These are phyloP conservation scores for Ctenopoma kingsleyae DNA, from an alignment of 2,797 vertebrate genomes.

Conservation along the genomic window DNA sequence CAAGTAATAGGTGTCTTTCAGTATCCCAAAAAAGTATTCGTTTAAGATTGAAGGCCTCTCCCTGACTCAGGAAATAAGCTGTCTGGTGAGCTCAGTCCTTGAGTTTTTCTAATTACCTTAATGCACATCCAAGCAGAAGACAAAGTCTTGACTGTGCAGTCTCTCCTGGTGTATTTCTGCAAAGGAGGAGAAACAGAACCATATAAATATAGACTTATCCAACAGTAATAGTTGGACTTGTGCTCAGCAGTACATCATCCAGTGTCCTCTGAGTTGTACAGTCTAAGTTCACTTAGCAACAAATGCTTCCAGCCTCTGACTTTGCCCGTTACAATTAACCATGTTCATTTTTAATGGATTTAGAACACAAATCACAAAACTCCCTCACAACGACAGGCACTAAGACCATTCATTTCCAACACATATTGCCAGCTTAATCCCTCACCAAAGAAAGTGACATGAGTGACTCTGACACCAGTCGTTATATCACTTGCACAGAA, in stretches of 20 bases:
- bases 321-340: neutral
- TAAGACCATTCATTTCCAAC: constrained; percentile 2
- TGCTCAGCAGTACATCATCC: constrained; percentile 36
- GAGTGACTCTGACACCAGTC: constrained; percentile 53
- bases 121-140: constrained; percentile 58
- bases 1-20: constrained; percentile 45
- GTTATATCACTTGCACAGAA: constrained; percentile 64
- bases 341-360: constrained; percentile 7
- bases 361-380: neutral
- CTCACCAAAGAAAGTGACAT: constrained; percentile 35
- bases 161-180: constrained; percentile 40
- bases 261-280: neutral
- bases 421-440: constrained; percentile 20
- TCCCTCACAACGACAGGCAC: neutral
- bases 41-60: constrained; percentile 42
- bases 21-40: constrained; percentile 32
- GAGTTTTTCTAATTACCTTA: constrained; percentile 64
- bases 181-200: constrained; percentile 14
- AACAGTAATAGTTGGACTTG: constrained; percentile 14
- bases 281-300: neutral
- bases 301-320: constrained; percentile 3
- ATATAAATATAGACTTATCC: constrained; percentile 34
- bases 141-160: constrained; percentile 53
- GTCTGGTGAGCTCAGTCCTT: constrained; percentile 41
- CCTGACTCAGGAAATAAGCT: constrained; percentile 56